phyloP scores from a whole-genome alignment of 2,888 invertebrate species.

The Lasioglossum leucozonium region DNA sequence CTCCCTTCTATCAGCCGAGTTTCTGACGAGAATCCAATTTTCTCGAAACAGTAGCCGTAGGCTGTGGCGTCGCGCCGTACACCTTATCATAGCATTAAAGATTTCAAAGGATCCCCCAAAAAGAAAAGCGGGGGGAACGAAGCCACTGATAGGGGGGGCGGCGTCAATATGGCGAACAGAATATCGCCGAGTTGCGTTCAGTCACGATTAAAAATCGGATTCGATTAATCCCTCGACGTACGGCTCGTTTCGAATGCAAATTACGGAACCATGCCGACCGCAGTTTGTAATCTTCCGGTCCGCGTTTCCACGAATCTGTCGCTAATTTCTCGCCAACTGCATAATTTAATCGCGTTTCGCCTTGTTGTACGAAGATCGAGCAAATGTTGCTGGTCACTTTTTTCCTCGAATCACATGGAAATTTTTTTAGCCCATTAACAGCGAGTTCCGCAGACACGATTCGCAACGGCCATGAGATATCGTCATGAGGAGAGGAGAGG shows the following conservation, averaged over 20 bases:
- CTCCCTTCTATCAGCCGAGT: background rate
- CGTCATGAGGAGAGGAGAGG: too few relatives aligned
- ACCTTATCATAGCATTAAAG: conserved; percentile 50
- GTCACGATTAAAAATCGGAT: background rate
- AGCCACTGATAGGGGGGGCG: background rate
- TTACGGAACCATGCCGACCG: background rate
- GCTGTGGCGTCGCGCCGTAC: conserved; percentile 28
- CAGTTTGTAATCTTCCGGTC: background rate
- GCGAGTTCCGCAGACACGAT: background rate
- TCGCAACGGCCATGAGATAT: background rate
- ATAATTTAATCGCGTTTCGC: background rate
- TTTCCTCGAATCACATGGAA: background rate
- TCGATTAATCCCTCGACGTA: background rate
- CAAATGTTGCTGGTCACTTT: background rate
- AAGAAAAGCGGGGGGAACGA: background rate
- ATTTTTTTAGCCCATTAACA: background rate
- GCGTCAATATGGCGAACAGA: background rate
- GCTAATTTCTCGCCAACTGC: background rate
- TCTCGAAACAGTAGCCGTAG: conserved; percentile 41
- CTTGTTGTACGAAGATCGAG: background rate
- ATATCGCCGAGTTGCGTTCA: background rate
- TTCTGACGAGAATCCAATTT: conserved; percentile 49
- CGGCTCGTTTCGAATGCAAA: conserved; percentile 28
- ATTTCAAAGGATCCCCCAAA: background rate
- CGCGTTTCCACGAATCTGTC: background rate